A percentile compares a stretch with the other conserved stretches of the same genome.
Conservation (phyloP, 2,888 invertebrate genomes). For the Lepetodrilus schrolli region DNA sequence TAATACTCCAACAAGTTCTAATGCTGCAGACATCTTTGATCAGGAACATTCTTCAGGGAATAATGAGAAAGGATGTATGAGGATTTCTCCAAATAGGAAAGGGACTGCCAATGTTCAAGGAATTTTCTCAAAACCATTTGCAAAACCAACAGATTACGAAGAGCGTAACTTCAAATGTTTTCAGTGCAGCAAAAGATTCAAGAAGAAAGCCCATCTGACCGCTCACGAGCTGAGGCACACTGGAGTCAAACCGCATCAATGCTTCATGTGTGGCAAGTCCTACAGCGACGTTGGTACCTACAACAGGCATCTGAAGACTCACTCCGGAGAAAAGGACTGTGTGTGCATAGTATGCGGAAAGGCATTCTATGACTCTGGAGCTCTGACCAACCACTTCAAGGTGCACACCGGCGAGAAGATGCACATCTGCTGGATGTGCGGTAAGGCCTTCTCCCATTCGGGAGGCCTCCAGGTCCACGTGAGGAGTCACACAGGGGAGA, state of each 20-base stretch:
- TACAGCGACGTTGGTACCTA: neutral
- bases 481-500: conserved; percentile 1
- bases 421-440: conserved; percentile 10
- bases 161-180: neutral
- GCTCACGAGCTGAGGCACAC: neutral
- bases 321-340: neutral
- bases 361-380: conserved; percentile 4
- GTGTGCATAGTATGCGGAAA: conserved; percentile 5
- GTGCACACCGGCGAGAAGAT: conserved; percentile 14
- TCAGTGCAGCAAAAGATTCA: neutral
- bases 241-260: neutral
- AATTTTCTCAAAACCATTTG: too few relatives aligned
- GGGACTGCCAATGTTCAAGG: neutral
- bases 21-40: neutral
- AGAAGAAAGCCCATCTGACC: neutral
- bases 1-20: neutral
- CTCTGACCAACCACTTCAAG: neutral
- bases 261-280: neutral
- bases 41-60: neutral
- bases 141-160: neutral
- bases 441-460: conserved; percentile 1
- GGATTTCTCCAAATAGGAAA: neutral
- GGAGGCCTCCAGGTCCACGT: conserved; percentile 15
- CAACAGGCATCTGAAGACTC: neutral
- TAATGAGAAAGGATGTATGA: too few relatives aligned